Evolutionary conservation across 2,797 vertebrate species (phyloP), one percentile per base, ranked within the genome.

Genomic region (Pseudomugil tenellus): DNA sequence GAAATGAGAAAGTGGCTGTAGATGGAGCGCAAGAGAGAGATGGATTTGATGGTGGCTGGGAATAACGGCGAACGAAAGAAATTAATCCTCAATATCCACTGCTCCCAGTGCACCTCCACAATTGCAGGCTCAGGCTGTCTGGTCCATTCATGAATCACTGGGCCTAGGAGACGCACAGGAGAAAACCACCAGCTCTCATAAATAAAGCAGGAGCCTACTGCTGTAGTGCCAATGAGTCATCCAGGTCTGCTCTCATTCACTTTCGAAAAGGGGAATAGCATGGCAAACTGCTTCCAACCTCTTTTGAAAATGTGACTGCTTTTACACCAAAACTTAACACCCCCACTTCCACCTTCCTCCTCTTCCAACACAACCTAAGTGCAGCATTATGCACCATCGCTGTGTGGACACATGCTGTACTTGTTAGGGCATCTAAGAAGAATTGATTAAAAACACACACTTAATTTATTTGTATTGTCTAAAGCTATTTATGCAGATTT

Each of bases 91-190:
- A 90, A 91, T 89, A 91, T 90, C 87, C 89, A 91, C 86, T 82
- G 81, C 86, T 92, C 85, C 88, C 88, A 87, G 66, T 88, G 90
- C 91, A 90, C 89, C 89, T 83, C 80, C 80, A 91, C 89, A 89
- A 88, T 85, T 90, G 90, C 83, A 87, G 86, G 87, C 89, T 88
- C 84, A 84, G 85, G 74, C 91, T 81, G 83, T 84, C 87, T 89
- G 68, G 87, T 92, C 89, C 92, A 93, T 94, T 93, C 91, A 94
- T 94, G 93, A 93, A 93, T 93, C 90, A 92, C 85, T 72, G 70
- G 89, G 84, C 87, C 89, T 88, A 67, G 80, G 91, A 93, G 89
- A 89, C 81, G 70, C 43, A 64, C 84, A 72, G 84, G 82, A 92
- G 86, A 89, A 90, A 90, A 89, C 87, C 91, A 87, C 78, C 85